These are phyloP conservation scores for Clepsis dumicolana DNA, from an alignment of 2,888 invertebrate genomes.

Conservation along the genomic window DNA sequence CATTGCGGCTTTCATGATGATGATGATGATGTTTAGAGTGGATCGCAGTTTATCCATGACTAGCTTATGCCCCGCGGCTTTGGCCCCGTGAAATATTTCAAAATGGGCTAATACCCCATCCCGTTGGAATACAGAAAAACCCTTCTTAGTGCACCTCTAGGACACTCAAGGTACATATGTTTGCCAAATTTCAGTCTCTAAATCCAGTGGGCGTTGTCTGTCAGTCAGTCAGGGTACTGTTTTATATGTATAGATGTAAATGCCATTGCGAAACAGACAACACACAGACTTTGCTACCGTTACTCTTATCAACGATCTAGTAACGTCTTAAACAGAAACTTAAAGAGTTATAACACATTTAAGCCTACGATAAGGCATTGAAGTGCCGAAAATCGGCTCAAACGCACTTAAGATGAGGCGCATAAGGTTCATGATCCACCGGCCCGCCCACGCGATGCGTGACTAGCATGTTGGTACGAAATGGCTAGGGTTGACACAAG, in stretches of 20 bases:
- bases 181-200: too few species aligned
- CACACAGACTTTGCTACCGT: background rate
- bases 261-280: background rate
- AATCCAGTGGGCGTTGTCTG: too few species aligned
- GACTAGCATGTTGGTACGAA: conserved; percentile 1
- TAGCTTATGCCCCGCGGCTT: too few species aligned
- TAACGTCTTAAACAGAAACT: conserved; percentile 12
- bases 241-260: background rate
- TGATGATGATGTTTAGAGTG: too few species aligned
- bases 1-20: too few species aligned
- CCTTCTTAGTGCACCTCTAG: too few species aligned
- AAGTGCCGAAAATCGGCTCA: conserved; percentile 6
- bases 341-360: conserved; percentile 20
- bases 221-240: background rate
- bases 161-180: too few species aligned
- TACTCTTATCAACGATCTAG: conserved; percentile 29
- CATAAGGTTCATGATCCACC: conserved; percentile 11
- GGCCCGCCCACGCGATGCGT: conserved; percentile 6
- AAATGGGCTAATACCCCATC: too few species aligned
- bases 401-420: background rate
- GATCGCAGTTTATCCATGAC: too few species aligned
- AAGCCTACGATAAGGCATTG: conserved; percentile 14
- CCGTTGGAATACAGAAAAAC: too few species aligned
- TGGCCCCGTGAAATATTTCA: too few species aligned
- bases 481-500: conserved; percentile 3